Conservation (phyloP, 2,113 vertebrate species). For the Anhinga rufa region DNA sequence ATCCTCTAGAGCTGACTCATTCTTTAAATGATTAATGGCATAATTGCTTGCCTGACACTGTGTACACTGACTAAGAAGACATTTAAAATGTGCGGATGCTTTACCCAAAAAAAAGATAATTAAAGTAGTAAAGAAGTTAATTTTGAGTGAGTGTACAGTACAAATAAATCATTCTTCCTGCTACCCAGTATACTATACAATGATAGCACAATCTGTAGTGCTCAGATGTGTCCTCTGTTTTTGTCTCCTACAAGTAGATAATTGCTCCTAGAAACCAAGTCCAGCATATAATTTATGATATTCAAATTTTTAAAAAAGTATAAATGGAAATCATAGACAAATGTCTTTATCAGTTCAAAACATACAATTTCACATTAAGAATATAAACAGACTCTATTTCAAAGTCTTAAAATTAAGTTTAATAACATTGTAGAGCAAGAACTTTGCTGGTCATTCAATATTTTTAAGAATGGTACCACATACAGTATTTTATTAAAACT, state of each 20-base stretch:
- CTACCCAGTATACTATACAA: neutral
- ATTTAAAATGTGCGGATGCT: neutral
- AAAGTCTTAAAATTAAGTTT: neutral
- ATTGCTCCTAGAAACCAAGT: neutral
- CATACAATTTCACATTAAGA: neutral
- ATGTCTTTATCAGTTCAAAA: neutral
- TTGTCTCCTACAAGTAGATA: neutral
- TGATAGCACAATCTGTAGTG: neutral
- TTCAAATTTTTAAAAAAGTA: neutral
- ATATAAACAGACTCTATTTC: neutral
- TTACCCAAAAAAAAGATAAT: neutral
- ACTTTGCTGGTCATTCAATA: neutral
- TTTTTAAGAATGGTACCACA: neutral
- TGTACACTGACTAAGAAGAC: neutral
- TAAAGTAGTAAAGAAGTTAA: neutral
- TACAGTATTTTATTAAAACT: neutral
- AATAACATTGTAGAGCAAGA: neutral
- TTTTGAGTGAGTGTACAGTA: neutral
- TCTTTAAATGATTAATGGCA: neutral
- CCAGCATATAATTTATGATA: neutral
- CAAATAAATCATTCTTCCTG: neutral
- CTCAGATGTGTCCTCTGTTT: neutral
- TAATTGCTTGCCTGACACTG: neutral
- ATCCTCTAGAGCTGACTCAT: neutral
- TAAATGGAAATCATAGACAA: neutral